Evolutionary conservation across 2,888 invertebrate species (phyloP), one percentile per base, ranked within the genome.

Genomic region (Bibio marci): DNA sequence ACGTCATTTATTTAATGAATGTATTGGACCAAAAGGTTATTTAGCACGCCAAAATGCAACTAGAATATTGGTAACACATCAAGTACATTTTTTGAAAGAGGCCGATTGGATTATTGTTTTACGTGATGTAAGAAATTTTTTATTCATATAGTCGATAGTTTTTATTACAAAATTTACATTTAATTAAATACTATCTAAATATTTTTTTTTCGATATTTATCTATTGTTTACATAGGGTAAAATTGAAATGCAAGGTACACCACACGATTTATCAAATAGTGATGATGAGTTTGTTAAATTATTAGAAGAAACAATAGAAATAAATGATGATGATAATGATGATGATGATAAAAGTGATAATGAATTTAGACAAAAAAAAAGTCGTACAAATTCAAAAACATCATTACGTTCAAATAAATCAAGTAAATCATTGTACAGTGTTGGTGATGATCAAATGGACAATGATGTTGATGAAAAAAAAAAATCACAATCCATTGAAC

Each of bases 41-140:
- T 58, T 80, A 41, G 63, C 59, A 8, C 42, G 47, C 15, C 37
- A 43, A 35, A 57, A 66, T 14, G 74, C 76, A 50, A 74, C 76
- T 1, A 62, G 74, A 41, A 68, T 82, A 45, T 63, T 82, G 17
- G 76, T 80, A n/a, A 82, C 82, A 0, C 81, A 83, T 63, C 81
- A 82, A 56, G 64, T 80, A 2, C 80, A 82, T 50, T 75, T 74
- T 48, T 54, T 76, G 17, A 68, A 68, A 40, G 54, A 65, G 45
- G 73, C 69, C 2, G 69, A 72, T 53, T 58, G 64, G 34, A 67
- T 76, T 28, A 52, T 74, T 25, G 61, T 73, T 40, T 49, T 76
- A 11, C 66, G 70, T 42, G 68, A 73, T 52, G 75, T 72, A 60
- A 59, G 65, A 28, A n/a, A n/a, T n/a, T n/a, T n/a, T n/a, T n/a